Evolutionary conservation across 2,888 invertebrate species (phyloP).

Genomic region (Alloscopus bannaensis): DNA sequence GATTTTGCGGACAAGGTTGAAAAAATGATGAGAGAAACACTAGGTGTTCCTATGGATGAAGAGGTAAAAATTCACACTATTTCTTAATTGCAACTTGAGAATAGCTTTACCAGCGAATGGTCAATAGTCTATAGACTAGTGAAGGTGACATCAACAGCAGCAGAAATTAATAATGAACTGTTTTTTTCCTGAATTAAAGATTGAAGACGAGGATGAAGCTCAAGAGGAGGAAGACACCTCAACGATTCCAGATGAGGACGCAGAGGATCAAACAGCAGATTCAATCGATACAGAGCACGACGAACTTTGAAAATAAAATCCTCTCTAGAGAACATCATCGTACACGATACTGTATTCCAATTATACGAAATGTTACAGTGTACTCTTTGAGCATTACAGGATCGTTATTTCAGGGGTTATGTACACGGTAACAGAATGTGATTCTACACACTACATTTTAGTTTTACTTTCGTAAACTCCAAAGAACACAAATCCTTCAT

Average conservation of each 20-base stretch:
- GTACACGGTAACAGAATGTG: too few species aligned
- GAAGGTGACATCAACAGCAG: too few species aligned
- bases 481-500: too few species aligned
- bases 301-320: conserved; percentile 64
- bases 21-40: conserved; percentile 86
- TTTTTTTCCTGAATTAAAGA: conserved; percentile 10
- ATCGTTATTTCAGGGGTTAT: too few species aligned
- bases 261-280: conserved; percentile 60
- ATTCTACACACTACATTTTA: too few species aligned
- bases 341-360: conserved; percentile 16
- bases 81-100: too few species aligned
- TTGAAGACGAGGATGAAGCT: conserved; percentile 63
- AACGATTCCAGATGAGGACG: conserved; percentile 61
- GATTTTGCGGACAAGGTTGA: conserved; percentile 95
- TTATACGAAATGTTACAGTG: conserved; percentile 16
- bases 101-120: too few species aligned
- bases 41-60: conserved; percentile 88
- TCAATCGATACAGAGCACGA: conserved; percentile 65
- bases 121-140: too few species aligned
- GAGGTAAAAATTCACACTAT: too few species aligned
- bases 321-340: conserved; percentile 9
- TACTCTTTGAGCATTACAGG: conserved; percentile 4
- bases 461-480: too few species aligned
- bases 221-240: conserved; percentile 62
- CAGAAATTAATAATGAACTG: not conserved